Conservation (phyloP, 92 coral and sea anemone species). For the Epizoanthus illoricatus region DNA sequence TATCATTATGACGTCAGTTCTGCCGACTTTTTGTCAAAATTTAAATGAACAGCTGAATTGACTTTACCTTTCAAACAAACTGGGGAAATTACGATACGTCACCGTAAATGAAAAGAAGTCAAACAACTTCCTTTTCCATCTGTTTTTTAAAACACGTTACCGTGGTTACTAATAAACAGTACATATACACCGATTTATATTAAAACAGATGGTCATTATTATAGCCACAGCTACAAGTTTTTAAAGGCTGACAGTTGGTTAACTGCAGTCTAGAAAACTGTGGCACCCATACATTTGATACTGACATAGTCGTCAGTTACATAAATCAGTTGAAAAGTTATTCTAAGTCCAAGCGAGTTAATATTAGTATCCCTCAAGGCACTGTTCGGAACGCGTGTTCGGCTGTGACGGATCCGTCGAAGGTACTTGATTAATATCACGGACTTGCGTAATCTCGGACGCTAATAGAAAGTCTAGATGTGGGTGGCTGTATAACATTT, state of each 20-base stretch:
- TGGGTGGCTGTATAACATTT: no score
- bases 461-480: no score
- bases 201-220: not conserved
- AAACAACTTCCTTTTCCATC: no score
- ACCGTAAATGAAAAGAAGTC: no score
- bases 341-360: not conserved
- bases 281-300: not conserved
- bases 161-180: not conserved
- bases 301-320: not conserved
- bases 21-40: no score
- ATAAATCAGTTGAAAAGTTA: not conserved
- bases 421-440: not conserved
- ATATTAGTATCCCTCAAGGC: not conserved
- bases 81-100: no score
- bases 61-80: no score
- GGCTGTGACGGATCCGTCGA: no score
- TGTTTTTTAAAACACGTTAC: conserved; percentile 1
- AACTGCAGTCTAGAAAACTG: no score
- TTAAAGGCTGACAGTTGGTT: no score
- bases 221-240: not conserved
- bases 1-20: no score
- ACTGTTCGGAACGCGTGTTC: not conserved
- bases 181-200: not conserved
- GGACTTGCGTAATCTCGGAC: not conserved
- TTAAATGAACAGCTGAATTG: no score